These are phyloP conservation scores for Trematomus loennbergii DNA, from an alignment of 2,113 vertebrate species.

Conservation along the genomic window DNA sequence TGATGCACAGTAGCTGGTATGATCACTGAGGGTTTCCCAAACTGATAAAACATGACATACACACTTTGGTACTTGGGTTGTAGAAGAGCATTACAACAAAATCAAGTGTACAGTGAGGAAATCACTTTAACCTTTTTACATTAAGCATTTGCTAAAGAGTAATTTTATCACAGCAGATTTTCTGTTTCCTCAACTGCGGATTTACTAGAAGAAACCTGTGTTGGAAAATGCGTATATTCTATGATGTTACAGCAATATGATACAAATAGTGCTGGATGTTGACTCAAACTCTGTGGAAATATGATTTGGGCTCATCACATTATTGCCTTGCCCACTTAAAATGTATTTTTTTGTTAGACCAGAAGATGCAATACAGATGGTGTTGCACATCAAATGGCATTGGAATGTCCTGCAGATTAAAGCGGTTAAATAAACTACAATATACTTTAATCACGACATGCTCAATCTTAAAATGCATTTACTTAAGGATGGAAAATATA, in stretches of 20 bases:
- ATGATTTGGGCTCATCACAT: conserved; percentile 33
- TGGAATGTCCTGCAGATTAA: background rate
- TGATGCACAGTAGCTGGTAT: background rate
- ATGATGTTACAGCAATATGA: background rate
- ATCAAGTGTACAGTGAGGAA: background rate
- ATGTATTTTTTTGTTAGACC: conserved; percentile 63
- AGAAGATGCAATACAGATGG: conserved; percentile 36
- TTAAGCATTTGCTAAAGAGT: background rate
- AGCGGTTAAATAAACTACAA: background rate
- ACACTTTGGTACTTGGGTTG: too few species aligned
- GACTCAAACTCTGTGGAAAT: background rate
- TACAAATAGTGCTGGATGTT: background rate
- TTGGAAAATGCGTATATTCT: background rate
- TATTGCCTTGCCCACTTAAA: conserved; percentile 36
- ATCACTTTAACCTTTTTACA: background rate
- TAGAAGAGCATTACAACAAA: background rate
- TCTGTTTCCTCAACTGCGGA: background rate
- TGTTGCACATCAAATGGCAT: background rate
- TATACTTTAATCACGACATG: background rate
- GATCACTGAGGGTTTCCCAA: conserved; percentile 5
- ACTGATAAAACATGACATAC: background rate
- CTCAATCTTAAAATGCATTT: background rate
- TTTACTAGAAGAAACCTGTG: background rate
- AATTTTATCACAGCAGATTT: background rate
- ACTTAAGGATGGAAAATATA: background rate